Evolutionary conservation across 2,888 invertebrate genomes (phyloP).

Genomic region (Endomychus coccineus): DNA sequence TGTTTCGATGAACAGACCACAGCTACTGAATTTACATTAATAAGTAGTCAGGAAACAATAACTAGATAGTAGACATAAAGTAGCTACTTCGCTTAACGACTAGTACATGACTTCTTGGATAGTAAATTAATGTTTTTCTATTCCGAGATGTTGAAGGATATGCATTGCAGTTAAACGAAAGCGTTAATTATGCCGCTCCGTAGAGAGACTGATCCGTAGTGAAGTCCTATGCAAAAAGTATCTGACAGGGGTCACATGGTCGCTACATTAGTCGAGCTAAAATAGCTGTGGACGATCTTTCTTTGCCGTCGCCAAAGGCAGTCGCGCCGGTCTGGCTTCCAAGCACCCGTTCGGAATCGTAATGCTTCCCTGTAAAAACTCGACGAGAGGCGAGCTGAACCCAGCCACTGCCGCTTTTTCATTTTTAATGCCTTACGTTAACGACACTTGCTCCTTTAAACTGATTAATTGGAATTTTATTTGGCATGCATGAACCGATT

Average conservation of each 20-base stretch:
- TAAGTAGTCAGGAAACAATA: too few relatives aligned
- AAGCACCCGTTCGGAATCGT: slow-evolving; percentile 34
- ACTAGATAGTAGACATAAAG: too few relatives aligned
- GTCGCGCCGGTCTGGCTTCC: slow-evolving; percentile 36
- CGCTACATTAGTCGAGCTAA: slow-evolving; percentile 34
- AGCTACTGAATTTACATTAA: too few relatives aligned
- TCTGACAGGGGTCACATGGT: slow-evolving; percentile 1
- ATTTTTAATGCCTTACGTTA: slow-evolving; percentile 22
- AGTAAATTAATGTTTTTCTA: too few relatives aligned
- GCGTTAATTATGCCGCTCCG: too few relatives aligned
- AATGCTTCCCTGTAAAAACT: slow-evolving; percentile 24
- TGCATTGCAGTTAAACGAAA: too few relatives aligned
- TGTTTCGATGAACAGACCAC: too few relatives aligned
- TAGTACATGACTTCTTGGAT: too few relatives aligned
- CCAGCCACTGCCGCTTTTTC: slow-evolving; percentile 24
- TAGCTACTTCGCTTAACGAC: too few relatives aligned
- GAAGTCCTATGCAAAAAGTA: slow-evolving; percentile 1
- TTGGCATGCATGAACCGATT: not conserved
- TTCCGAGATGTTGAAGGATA: too few relatives aligned
- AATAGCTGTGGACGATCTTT: slow-evolving; percentile 35
- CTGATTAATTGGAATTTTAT: slow-evolving; percentile 6
- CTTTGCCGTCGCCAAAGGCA: slow-evolving; percentile 36
- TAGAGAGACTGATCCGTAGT: too few relatives aligned
- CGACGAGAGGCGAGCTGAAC: slow-evolving; percentile 19
- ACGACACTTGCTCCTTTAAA: slow-evolving; percentile 8